Conservation (phyloP, 2,797 vertebrate species). For the Lerista edwardsae region DNA sequence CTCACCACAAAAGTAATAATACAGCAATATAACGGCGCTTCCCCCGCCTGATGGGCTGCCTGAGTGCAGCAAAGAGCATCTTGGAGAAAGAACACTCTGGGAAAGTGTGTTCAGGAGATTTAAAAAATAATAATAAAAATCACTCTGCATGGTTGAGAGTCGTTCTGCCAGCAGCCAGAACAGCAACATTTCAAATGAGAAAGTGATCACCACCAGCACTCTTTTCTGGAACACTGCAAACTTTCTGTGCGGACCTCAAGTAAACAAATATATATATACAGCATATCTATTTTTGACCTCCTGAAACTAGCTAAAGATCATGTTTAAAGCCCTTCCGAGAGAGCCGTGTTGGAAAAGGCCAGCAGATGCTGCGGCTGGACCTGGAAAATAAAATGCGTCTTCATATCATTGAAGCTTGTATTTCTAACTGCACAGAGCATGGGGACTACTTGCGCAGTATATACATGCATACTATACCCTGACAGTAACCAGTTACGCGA, state of each 20-base stretch:
- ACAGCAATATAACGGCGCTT: conserved; percentile 63
- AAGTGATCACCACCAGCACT: neutral
- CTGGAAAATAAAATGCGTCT: neutral
- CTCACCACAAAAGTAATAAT: conserved; percentile 62
- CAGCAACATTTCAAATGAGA: conserved; percentile 55
- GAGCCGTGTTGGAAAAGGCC: conserved; percentile 31
- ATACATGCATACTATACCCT: conserved; percentile 39
- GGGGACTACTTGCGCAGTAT: conserved; percentile 59
- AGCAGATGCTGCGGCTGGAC: conserved; percentile 50
- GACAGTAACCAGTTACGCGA: conserved; percentile 44
- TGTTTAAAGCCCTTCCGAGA: neutral
- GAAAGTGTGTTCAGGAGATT: conserved; percentile 47
- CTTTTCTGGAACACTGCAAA: conserved; percentile 15
- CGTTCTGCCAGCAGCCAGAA: conserved; percentile 29
- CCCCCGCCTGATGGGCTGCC: conserved; percentile 57
- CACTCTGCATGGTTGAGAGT: conserved; percentile 13
- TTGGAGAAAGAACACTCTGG: neutral
- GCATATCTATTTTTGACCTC: neutral
- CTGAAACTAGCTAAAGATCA: neutral
- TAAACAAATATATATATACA: neutral
- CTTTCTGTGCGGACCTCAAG: neutral
- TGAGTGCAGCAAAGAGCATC: conserved; percentile 42
- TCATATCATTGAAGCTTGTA: neutral
- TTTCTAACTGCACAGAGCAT: conserved; percentile 13
- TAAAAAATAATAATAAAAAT: neutral